phyloP scores from a whole-genome alignment of 2,888 invertebrate species.

The Automeris io region DNA sequence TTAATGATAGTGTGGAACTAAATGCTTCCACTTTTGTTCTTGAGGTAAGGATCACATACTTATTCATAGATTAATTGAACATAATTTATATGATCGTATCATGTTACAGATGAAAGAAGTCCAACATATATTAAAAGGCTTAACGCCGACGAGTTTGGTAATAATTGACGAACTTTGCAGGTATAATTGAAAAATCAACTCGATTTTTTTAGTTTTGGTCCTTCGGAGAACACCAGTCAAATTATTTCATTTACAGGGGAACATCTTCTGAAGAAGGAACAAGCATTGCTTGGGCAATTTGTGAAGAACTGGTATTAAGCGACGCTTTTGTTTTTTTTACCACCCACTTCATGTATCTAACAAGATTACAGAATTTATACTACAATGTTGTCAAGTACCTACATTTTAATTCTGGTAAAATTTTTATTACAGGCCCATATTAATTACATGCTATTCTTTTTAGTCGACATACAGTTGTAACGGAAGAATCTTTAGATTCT shows the following conservation, averaged over 20 bases:
- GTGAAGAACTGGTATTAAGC: conserved; percentile 81
- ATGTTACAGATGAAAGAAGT: conserved; percentile 87
- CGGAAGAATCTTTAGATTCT: conserved; percentile 36
- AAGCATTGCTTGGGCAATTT: conserved; percentile 87
- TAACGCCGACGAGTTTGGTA: conserved; percentile 86
- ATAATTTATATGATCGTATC: background rate
- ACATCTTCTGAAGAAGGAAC: conserved; percentile 89
- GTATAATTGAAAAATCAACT: too few relatives aligned
- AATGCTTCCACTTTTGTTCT: conserved; percentile 90
- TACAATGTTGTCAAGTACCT: conserved; percentile 84
- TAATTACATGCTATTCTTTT: conserved; percentile 9
- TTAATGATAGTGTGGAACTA: conserved; percentile 88
- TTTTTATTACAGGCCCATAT: background rate
- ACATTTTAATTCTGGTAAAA: conserved; percentile 1
- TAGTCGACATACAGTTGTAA: conserved; percentile 58
- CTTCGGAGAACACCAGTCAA: too few relatives aligned
- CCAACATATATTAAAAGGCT: conserved; percentile 85
- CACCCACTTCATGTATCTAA: conserved; percentile 82
- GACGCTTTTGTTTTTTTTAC: conserved; percentile 82
- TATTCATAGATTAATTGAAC: background rate
- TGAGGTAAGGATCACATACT: conserved; percentile 77
- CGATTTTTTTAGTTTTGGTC: too few relatives aligned
- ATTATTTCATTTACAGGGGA: conserved; percentile 78
- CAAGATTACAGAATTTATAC: conserved; percentile 80
- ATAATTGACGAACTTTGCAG: conserved; percentile 93